Conservation (phyloP, 2,113 vertebrate genomes). For the Coptodon rendalli region DNA sequence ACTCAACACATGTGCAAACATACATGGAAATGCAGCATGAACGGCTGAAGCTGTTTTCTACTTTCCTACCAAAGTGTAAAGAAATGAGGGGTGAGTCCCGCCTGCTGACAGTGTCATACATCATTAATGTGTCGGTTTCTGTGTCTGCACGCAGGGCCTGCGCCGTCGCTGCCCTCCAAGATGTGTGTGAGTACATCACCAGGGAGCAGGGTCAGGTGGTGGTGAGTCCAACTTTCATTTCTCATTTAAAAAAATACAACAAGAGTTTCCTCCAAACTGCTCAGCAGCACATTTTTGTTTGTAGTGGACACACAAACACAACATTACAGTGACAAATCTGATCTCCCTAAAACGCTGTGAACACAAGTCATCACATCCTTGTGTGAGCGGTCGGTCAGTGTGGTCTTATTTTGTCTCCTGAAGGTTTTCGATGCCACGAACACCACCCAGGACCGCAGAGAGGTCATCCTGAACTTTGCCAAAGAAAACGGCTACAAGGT, state of each 20-base stretch:
- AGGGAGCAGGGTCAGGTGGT: constrained; percentile 78
- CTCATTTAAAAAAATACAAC: background rate
- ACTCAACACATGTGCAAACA: background rate
- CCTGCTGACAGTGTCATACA: background rate
- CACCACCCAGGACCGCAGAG: constrained; percentile 78
- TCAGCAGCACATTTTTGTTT: background rate
- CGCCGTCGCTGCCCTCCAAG: constrained; percentile 78
- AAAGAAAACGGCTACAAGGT: constrained; percentile 86
- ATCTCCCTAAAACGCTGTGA: background rate
- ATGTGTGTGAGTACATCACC: constrained; percentile 79
- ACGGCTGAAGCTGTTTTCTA: background rate
- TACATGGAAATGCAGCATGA: background rate
- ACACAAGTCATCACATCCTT: accelerated
- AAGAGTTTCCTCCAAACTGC: background rate
- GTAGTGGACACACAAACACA: background rate
- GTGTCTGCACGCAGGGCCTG: constrained; percentile 70
- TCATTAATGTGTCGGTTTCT: background rate
- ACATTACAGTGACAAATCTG: accelerated
- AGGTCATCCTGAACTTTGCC: constrained; percentile 79
- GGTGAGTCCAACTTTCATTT: constrained; percentile 61
- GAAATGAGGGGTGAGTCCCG: background rate
- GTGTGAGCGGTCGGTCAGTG: background rate
- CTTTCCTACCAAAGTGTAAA: background rate
- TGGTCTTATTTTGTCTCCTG: background rate
- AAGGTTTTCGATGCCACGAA: constrained; percentile 91